Evolutionary conservation across 1,140 invertebrate species (phyloP).

Genomic region (Drosophila nikananu): DNA sequence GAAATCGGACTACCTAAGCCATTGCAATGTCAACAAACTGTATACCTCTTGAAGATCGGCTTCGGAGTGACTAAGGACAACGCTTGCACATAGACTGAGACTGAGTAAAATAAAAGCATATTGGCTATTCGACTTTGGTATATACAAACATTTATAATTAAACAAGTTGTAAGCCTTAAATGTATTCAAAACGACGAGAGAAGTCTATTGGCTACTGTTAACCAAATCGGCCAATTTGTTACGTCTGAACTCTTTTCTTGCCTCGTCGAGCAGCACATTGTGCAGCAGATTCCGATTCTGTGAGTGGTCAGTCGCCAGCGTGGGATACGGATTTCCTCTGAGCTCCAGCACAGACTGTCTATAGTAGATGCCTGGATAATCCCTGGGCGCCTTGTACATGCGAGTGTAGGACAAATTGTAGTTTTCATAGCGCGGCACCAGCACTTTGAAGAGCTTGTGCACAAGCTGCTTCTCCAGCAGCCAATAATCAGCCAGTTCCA

Average conservation of each 20-base stretch:
- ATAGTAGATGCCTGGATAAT: constrained; percentile 87
- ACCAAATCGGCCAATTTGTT: constrained; percentile 69
- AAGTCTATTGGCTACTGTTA: constrained; percentile 9
- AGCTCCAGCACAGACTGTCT: constrained; percentile 91
- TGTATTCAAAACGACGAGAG: not conserved
- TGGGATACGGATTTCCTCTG: constrained; percentile 90
- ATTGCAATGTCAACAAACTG: constrained; percentile 73
- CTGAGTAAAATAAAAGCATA: not conserved
- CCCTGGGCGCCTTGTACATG: constrained; percentile 89
- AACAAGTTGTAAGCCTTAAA: constrained; percentile 23
- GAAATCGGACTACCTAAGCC: constrained; percentile 71
- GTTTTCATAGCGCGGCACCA: constrained; percentile 93
- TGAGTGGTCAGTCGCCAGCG: constrained; percentile 86
- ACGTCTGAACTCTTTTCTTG: constrained; percentile 88
- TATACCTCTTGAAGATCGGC: constrained; percentile 13
- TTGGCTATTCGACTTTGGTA: constrained; percentile 4
- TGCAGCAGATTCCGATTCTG: constrained; percentile 89
- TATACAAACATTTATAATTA: constrained; percentile 38
- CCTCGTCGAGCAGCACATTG: constrained; percentile 90
- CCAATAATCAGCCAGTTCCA: constrained; percentile 96
- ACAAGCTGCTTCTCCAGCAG: constrained; percentile 94
- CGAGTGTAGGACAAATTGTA: constrained; percentile 90
- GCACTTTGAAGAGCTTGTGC: constrained; percentile 97
- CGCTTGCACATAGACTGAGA: not conserved
- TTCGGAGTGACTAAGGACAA: no score